Evolutionary conservation across 2,113 vertebrate genomes (phyloP).

Genomic region (Trogon surrucura): DNA sequence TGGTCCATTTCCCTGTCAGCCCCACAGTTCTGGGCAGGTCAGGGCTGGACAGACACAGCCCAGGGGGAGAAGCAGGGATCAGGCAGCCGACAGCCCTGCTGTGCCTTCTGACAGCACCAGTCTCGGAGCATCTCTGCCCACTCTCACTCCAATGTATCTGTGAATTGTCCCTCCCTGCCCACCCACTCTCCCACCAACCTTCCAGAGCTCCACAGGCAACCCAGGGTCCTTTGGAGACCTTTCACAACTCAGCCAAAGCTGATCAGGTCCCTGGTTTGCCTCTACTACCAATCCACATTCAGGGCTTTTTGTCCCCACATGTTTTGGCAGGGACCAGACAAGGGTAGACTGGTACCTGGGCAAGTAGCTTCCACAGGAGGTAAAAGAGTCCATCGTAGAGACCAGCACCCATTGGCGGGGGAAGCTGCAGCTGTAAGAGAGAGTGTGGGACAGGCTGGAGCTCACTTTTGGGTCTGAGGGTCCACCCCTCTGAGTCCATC

Average conservation of each 20-base stretch:
- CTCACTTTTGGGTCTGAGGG: background rate
- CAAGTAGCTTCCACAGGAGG: constrained; percentile 73
- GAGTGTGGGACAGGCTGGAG: background rate
- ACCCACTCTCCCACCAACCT: background rate
- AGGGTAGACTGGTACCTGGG: constrained; percentile 64
- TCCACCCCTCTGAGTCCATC: background rate
- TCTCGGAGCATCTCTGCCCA: background rate
- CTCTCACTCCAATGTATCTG: background rate
- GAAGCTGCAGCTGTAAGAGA: constrained; percentile 65
- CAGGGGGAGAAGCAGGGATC: background rate
- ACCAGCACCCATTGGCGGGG: constrained; percentile 71
- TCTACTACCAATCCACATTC: background rate
- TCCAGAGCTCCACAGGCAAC: background rate
- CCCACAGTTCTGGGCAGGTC: background rate
- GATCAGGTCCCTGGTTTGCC: background rate
- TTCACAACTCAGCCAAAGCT: background rate
- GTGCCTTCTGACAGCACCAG: background rate
- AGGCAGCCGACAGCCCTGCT: background rate
- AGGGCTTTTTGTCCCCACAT: background rate
- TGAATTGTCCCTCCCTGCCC: background rate
- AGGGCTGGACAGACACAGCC: background rate
- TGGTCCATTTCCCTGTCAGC: background rate
- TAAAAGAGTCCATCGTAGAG: constrained; percentile 78
- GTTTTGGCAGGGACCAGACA: background rate
- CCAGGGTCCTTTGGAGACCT: background rate